Conservation (phyloP, 2,113 vertebrate species). For the Datnioides undecimradiatus region DNA sequence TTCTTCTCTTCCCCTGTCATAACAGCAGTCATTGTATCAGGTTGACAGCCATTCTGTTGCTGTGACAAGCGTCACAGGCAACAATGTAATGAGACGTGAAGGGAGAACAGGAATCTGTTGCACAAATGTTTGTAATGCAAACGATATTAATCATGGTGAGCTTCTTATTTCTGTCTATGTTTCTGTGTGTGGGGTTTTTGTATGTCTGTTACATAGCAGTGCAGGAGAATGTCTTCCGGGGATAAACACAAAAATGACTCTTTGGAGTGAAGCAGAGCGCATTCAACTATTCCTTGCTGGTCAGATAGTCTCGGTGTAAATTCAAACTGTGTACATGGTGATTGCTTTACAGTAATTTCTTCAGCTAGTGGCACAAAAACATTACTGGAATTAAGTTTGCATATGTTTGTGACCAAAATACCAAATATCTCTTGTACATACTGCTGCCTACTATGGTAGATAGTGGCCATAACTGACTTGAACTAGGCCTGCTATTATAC, state of each 20-base stretch:
- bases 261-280: conserved; percentile 14
- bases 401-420: conserved; percentile 13
- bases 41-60: conserved; percentile 62
- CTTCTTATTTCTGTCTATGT: conserved; percentile 17
- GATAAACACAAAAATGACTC: conserved; percentile 38
- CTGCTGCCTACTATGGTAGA: too few relatives aligned
- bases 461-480: too few relatives aligned
- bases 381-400: neutral
- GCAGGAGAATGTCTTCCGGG: conserved; percentile 16
- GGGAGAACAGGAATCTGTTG: conserved; percentile 48
- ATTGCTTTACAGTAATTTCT: conserved; percentile 11
- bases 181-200: conserved; percentile 25
- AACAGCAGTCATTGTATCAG: conserved; percentile 43
- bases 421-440: too few relatives aligned
- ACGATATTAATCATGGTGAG: conserved; percentile 68
- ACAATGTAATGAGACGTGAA: conserved; percentile 75
- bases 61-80: conserved; percentile 61
- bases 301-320: conserved; percentile 5
- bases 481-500: neutral
- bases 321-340: neutral
- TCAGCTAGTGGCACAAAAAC: neutral
- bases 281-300: conserved; percentile 21
- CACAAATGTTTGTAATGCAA: conserved; percentile 65
- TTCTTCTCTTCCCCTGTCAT: conserved; percentile 40
- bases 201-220: conserved; percentile 27